Percentiles rank a stretch among this genome's conserved stretches.
These are phyloP conservation scores for Rhopalosiphum nymphaeae DNA, from an alignment of 2,888 invertebrate species.

Conservation along the genomic window DNA sequence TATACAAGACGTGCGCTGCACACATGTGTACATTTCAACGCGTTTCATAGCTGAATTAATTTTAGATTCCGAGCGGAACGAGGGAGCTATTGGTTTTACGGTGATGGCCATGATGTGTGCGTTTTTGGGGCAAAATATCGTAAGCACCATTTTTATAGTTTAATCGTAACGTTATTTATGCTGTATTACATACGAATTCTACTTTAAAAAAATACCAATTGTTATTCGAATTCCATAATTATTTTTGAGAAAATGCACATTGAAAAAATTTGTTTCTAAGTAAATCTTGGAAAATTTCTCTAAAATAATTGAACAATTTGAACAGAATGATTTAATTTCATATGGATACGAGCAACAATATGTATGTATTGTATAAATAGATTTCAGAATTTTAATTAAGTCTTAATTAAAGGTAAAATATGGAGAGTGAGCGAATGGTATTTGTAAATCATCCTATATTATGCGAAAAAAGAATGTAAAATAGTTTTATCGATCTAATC, in stretches of 20 bases:
- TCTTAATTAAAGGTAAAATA: background rate
- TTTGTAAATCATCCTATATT: background rate
- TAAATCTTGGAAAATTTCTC: background rate
- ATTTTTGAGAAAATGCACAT: background rate
- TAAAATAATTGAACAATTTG: background rate
- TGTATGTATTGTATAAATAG: no score
- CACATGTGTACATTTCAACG: background rate
- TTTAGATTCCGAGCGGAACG: background rate
- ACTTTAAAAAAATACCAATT: background rate
- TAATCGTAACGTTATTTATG: background rate
- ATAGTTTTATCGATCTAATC: background rate
- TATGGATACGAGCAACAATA: background rate
- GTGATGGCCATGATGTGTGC: background rate
- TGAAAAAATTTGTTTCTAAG: background rate
- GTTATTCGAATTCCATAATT: background rate
- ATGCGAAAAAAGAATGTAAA: background rate
- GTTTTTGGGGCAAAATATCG: background rate
- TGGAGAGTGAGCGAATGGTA: background rate
- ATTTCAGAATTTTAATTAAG: background rate
- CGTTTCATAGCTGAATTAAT: constrained; percentile 2
- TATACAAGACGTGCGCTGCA: background rate
- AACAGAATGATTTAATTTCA: background rate
- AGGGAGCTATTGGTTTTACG: background rate
- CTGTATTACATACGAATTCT: background rate
- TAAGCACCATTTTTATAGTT: background rate